These are phyloP conservation scores for Tortricodes alternella DNA, from an alignment of 2,888 invertebrate species.

Conservation along the genomic window DNA sequence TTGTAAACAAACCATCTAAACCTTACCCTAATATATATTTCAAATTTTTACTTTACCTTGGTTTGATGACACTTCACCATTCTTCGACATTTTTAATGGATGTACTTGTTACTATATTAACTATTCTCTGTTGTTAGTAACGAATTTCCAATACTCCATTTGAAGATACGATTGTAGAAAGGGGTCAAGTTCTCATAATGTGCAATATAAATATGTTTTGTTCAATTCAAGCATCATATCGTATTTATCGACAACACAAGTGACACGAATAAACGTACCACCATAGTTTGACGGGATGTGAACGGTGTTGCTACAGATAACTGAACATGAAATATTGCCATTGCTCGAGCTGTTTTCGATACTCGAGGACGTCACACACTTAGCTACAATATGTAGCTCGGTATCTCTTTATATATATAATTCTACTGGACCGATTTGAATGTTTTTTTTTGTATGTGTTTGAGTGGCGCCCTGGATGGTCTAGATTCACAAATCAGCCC, in stretches of 20 bases:
- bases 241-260: conserved; percentile 50
- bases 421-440: too few species aligned
- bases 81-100: conserved; percentile 85
- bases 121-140: conserved; percentile 59
- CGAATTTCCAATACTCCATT: conserved; percentile 65
- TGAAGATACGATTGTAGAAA: conserved; percentile 49
- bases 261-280: conserved; percentile 30
- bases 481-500: too few species aligned
- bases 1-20: conserved; percentile 15
- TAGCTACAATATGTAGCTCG: too few species aligned
- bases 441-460: too few species aligned
- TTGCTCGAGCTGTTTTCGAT: too few species aligned
- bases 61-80: conserved; percentile 86
- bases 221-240: conserved; percentile 46
- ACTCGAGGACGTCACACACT: too few species aligned
- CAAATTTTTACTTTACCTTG: conserved; percentile 76
- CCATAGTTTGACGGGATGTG: conserved; percentile 29
- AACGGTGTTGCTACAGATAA: background rate
- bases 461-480: too few species aligned
- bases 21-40: conserved; percentile 13
- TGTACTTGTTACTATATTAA: conserved; percentile 45
- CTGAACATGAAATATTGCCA: too few species aligned
- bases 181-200: conserved; percentile 58
- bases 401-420: too few species aligned
- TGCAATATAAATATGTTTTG: conserved; percentile 38